Percentiles rank a stretch among this genome's conserved stretches.
Evolutionary conservation across 2,888 invertebrate genomes (phyloP).

Genomic region (Polymixis flavicincta): DNA sequence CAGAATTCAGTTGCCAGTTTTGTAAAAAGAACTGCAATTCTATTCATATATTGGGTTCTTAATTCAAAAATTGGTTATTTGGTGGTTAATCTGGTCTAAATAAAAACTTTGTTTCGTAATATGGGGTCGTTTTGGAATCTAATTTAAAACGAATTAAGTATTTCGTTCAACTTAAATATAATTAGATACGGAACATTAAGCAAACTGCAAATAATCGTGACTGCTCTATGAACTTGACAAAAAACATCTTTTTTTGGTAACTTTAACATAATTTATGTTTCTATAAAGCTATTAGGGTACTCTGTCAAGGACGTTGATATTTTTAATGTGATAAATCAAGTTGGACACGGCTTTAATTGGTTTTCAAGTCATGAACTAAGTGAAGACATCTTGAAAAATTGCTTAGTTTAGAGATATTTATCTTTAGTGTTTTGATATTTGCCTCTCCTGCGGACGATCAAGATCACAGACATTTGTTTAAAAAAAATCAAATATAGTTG

Average conservation of each 20-base stretch:
- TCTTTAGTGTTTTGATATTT: background rate
- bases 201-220: conserved; percentile 44
- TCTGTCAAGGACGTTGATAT: conserved; percentile 32
- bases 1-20: too few relatives aligned
- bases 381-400: background rate
- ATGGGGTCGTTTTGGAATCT: background rate
- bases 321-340: background rate
- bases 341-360: background rate
- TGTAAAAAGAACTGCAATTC: too few relatives aligned
- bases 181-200: conserved; percentile 40
- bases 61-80: too few relatives aligned
- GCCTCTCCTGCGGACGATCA: background rate
- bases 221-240: conserved; percentile 52
- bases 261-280: conserved; percentile 16
- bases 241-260: conserved; percentile 1
- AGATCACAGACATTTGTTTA: background rate
- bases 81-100: too few relatives aligned
- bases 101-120: too few relatives aligned
- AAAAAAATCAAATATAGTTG: background rate
- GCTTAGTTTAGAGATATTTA: background rate
- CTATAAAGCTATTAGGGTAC: background rate
- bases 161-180: conserved; percentile 22
- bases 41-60: too few relatives aligned
- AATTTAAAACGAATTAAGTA: conserved; percentile 15
- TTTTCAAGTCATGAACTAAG: conserved; percentile 5